These are phyloP conservation scores for Capreolus pygargus DNA, from an alignment of 2,113 vertebrate species.

Conservation along the genomic window DNA sequence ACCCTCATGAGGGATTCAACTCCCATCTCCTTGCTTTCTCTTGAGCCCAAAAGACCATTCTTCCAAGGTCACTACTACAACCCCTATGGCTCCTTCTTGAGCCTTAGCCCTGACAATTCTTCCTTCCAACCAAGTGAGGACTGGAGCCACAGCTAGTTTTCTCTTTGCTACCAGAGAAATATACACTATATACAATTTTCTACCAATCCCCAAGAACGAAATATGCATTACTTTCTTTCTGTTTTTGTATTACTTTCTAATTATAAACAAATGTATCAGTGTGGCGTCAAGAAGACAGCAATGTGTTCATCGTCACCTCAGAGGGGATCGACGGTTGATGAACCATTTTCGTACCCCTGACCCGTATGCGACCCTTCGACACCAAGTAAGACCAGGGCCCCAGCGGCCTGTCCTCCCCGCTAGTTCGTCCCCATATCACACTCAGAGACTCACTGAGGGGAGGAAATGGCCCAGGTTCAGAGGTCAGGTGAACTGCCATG, in stretches of 20 bases:
- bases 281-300: neutral
- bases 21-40: neutral
- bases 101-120: neutral
- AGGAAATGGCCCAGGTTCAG: neutral
- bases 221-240: neutral
- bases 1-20: neutral
- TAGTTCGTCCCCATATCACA: neutral
- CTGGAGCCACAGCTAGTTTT: neutral
- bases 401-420: neutral
- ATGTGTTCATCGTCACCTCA: neutral
- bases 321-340: neutral
- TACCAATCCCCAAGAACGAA: neutral
- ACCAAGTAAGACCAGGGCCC: neutral
- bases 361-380: fast-evolving
- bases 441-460: neutral
- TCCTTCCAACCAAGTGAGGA: neutral
- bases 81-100: neutral
- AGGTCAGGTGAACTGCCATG: neutral
- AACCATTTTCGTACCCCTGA: neutral
- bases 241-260: neutral
- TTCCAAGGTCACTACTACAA: neutral
- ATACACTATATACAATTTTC: neutral
- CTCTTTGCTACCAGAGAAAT: neutral
- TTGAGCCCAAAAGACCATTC: neutral
- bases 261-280: neutral